A percentile compares a stretch with the other conserved stretches of the same genome.
Evolutionary conservation across 2,113 vertebrate genomes (phyloP).

Genomic region (Chlorodrepanis virens): DNA sequence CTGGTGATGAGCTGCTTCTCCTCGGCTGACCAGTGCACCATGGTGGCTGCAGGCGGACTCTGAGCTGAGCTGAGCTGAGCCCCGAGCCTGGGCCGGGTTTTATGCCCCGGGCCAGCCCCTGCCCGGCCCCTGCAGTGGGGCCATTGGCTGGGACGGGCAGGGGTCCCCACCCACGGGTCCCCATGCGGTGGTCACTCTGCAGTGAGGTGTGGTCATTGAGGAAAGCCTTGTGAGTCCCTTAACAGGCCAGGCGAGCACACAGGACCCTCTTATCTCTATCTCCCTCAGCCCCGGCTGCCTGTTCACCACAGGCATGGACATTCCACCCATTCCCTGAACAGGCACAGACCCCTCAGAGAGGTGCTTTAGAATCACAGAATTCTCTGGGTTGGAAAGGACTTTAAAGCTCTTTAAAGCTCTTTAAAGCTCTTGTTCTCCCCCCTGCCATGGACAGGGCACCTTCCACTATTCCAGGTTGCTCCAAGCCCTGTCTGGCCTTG

Average conservation of each 20-base stretch:
- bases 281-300: background rate
- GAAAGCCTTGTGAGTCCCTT: background rate
- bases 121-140: rapidly evolving
- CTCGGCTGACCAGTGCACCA: background rate
- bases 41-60: background rate
- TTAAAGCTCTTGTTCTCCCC: no score
- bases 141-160: background rate
- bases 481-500: background rate
- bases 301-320: background rate
- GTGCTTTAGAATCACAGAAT: no score
- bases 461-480: rapidly evolving
- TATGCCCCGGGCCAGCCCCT: background rate
- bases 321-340: background rate
- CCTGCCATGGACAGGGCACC: background rate
- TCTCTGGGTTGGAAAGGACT: background rate
- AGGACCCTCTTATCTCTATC: background rate
- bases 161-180: background rate
- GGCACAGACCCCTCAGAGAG: background rate
- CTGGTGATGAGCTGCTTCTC: conserved; percentile 11
- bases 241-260: background rate
- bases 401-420: no score
- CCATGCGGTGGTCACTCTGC: background rate
- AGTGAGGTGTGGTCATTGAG: background rate
- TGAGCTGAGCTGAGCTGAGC: background rate
- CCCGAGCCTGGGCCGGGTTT: background rate